Base-by-base conservation (phyloP, 2,888 invertebrate species). In the Caenorhabditis plicata region DNA sequence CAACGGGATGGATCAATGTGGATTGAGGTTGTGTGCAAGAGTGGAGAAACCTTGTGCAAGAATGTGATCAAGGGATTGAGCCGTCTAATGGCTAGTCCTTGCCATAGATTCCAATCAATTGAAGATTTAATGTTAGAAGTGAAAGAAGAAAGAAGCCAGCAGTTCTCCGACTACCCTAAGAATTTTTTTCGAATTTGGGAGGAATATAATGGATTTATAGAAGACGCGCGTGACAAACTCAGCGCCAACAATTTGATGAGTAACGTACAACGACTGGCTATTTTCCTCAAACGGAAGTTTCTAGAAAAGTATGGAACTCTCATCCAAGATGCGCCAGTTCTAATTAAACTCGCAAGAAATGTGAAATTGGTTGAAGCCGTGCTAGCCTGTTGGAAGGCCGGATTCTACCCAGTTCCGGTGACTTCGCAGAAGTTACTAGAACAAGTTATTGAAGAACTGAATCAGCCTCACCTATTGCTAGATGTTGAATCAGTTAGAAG, bases 391-490 rank as follows among this genome's bases (percentile, higher is more conserved):
- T 58, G 58, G 58, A 27, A 45, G 15, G 29, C 42, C 20, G 58
- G 58, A n/a, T 48, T 53, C 9, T 58, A 45, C 26, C 41, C 53
- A 7, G 45, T 49, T 1, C 44, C 58, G 5, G n/a, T 53, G 8
- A 31, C 26, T n/a, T 32, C 44, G 2, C 26, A 51, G 9, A 25
- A 11, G 0, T 41, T 25, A 13, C 25, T 53, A n/a, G 13, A 44
- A 13, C 45, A 41, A 13, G 25, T 36, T 2, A 19, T 19, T 11
- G 25, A 31, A 17, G 32, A 33, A 13, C 29, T 53, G 9, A 41
- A 41, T n/a, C 22, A 9, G n/a, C n/a, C n/a, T n/a, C n/a, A n/a
- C n/a, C n/a, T n/a, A n/a, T n/a, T n/a, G n/a, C n/a, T n/a, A n/a
- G n/a, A n/a, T n/a, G n/a, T n/a, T n/a, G n/a, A n/a, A n/a, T n/a